Conservation (phyloP, 2,113 vertebrate genomes). For the Callocephalon fimbriatum region DNA sequence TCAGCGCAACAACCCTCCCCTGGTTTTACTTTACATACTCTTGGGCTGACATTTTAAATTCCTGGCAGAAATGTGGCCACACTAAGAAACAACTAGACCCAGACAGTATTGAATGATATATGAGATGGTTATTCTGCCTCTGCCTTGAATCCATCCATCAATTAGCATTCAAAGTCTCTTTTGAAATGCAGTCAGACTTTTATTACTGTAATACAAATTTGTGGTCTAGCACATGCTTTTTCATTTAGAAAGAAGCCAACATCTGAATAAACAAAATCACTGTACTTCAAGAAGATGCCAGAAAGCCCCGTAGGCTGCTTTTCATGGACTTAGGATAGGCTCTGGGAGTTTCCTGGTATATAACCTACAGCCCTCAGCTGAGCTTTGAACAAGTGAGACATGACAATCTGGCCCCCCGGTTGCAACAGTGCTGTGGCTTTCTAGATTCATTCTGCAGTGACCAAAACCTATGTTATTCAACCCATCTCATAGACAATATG, state of each 20-base stretch:
- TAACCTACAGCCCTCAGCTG: not conserved
- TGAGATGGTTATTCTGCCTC: conserved; percentile 70
- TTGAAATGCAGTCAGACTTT: conserved; percentile 63
- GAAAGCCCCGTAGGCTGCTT: not conserved
- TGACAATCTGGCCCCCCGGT: not conserved
- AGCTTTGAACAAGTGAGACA: not conserved
- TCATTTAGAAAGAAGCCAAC: conserved; percentile 52
- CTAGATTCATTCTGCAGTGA: not conserved
- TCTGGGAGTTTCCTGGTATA: not conserved
- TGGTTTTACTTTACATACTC: conserved; percentile 42
- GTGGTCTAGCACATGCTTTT: conserved; percentile 58
- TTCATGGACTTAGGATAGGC: not conserved
- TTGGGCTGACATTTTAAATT: conserved; percentile 62
- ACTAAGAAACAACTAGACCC: conserved; percentile 57
- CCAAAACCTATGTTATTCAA: not conserved
- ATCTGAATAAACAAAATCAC: conserved; percentile 59
- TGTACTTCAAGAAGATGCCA: conserved; percentile 30
- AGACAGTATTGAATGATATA: conserved; percentile 76
- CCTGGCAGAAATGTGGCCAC: conserved; percentile 60
- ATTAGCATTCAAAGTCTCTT: conserved; percentile 70
- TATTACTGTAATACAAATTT: conserved; percentile 66
- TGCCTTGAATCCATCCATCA: conserved; percentile 71
- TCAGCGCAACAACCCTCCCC: not conserved
- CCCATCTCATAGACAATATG: not conserved
- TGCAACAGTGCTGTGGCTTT: not conserved